Conservation (phyloP, 2,888 invertebrate genomes). For the Xylophagus ater region DNA sequence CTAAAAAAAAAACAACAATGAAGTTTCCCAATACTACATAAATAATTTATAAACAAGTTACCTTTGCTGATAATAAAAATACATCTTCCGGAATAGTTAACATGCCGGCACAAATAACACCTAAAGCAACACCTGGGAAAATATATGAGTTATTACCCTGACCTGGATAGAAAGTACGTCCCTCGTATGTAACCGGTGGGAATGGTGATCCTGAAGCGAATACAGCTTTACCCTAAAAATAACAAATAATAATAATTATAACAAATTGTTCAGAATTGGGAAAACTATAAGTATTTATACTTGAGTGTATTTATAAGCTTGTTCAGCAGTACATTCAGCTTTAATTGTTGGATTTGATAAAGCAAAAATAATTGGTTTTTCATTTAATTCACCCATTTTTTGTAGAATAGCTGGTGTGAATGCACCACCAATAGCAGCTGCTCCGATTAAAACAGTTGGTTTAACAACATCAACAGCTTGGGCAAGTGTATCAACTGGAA, state of each 20-base stretch:
- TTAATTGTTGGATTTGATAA: constrained; percentile 96
- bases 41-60: constrained; percentile 28
- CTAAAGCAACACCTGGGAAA: constrained; percentile 92
- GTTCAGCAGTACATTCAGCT: constrained; percentile 99
- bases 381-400: constrained; percentile 74
- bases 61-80: constrained; percentile 84
- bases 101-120: constrained; percentile 78
- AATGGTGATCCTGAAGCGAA: constrained; percentile 98
- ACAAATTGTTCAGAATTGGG: too few species aligned
- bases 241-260: constrained; percentile 8
- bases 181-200: constrained; percentile 68
- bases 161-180: constrained; percentile 75
- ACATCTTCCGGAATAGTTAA: constrained; percentile 82
- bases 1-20: constrained; percentile 38
- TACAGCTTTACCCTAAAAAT: constrained; percentile 67
- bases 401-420: constrained; percentile 79
- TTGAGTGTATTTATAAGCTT: constrained; percentile 80
- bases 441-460: constrained; percentile 88
- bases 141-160: constrained; percentile 98
- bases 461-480: constrained; percentile 72
- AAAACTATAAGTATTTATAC: constrained; percentile 45
- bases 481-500: constrained; percentile 62
- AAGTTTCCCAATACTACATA: background rate
- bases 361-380: constrained; percentile 89
- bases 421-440: constrained; percentile 88